Base-by-base conservation (phyloP, 2,888 invertebrate species). In the Ferrisia virgata region DNA sequence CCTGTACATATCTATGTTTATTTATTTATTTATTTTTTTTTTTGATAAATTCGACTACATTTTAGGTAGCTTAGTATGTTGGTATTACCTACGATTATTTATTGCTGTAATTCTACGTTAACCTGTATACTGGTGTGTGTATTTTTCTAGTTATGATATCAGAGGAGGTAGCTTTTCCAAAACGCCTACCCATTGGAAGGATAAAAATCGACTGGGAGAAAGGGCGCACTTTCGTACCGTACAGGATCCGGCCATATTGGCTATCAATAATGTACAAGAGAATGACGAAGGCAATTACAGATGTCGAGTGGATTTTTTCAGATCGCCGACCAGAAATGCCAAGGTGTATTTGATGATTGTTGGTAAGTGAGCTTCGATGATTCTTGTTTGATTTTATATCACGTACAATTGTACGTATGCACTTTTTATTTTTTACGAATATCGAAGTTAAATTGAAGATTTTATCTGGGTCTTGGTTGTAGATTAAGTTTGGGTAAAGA, bases 281-380 rank as follows among this genome's bases (percentile, higher is more conserved):
- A 89, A 90, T 25, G 95, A 95, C 88, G 93, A 93, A 84, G 95
- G 94, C 8, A 91, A 94, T 86, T 95, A 95, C 89, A 91, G 94
- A 85, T 95, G 95, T 88, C 89, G 95, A 85, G 94, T 95, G 80
- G 95, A 95, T 89, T 95, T 94, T 89, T 91, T 92, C 87, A 92
- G 93, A 86, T 94, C 94, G 8, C 94, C 94, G 0, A 95, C 95
- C 11, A 92, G 92, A 86, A 94, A 95, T 88, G 92, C 93, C 85
- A 92, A 93, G 87, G 92, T 95, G 86, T 90, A 92, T 86, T 90
- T 95, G 85, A 92, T 92, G 86, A 92, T 95, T 85, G 93, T 95
- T 86, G 93, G 95, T 95, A 88, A 90, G 92, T 90, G 13, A 47
- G 1, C 13, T 13, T n/a, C 39, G 39, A 39, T 39, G 5, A 8